phyloP scores from a whole-genome alignment of 2,888 invertebrate genomes.

The Pheosia tremula region DNA sequence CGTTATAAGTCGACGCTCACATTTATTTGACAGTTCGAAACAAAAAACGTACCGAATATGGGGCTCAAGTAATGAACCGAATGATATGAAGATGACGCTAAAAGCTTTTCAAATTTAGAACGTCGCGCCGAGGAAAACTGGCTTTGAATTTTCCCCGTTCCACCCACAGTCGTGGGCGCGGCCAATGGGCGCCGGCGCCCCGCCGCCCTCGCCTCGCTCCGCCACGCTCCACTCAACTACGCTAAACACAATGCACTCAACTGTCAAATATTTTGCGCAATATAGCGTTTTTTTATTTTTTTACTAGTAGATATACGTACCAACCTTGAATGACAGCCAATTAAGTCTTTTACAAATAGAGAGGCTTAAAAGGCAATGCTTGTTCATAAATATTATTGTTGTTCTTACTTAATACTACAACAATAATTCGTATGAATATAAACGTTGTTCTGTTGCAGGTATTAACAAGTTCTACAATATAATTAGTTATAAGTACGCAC shows the following conservation, averaged over 20 bases:
- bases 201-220: conserved; percentile 45
- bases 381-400: too few relatives aligned
- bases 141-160: conserved; percentile 69
- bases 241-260: conserved; percentile 50
- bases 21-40: conserved; percentile 51
- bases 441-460: too few relatives aligned
- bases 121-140: conserved; percentile 61
- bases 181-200: conserved; percentile 72
- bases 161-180: conserved; percentile 75
- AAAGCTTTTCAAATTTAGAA: conserved; percentile 76
- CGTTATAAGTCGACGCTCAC: conserved; percentile 53
- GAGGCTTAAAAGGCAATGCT: too few relatives aligned
- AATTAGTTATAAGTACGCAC: too few relatives aligned
- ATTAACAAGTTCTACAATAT: too few relatives aligned
- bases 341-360: too few relatives aligned
- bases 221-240: conserved; percentile 51
- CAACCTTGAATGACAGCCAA: too few relatives aligned
- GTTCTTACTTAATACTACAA: too few relatives aligned
- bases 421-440: too few relatives aligned
- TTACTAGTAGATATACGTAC: conserved; percentile 7
- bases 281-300: conserved; percentile 29
- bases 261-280: conserved; percentile 34
- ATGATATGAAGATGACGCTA: conserved; percentile 73
- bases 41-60: conserved; percentile 48
- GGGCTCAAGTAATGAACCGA: conserved; percentile 57